These are phyloP conservation scores for Gavialis gangeticus DNA, from an alignment of 2,113 vertebrate species.

Conservation along the genomic window DNA sequence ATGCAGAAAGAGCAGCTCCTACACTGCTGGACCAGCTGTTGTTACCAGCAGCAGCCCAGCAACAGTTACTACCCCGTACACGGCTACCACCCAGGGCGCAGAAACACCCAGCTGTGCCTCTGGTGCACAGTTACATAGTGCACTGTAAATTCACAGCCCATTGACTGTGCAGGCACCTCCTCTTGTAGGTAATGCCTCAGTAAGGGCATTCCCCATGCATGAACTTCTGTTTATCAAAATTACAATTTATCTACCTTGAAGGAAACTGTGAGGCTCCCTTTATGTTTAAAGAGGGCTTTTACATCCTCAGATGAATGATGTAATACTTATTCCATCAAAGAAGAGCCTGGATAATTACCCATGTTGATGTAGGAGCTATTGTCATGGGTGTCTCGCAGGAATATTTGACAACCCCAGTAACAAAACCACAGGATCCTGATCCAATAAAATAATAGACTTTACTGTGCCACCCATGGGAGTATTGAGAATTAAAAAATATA, in stretches of 20 bases:
- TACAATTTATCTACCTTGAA: neutral
- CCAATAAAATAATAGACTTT: conserved; percentile 58
- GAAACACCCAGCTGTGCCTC: too few species aligned
- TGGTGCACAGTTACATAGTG: neutral
- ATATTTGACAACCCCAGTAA: conserved; percentile 42
- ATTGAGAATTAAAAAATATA: conserved; percentile 45
- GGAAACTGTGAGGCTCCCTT: neutral
- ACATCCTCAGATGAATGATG: conserved; percentile 23
- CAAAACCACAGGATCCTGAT: conserved; percentile 56
- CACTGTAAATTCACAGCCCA: neutral
- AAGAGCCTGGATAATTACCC: conserved; percentile 34
- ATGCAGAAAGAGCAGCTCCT: too few species aligned
- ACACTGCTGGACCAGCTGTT: too few species aligned
- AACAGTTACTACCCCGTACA: too few species aligned
- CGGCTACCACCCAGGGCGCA: too few species aligned
- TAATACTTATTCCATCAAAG: conserved; percentile 40
- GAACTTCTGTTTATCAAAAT: neutral
- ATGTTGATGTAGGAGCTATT: conserved; percentile 14
- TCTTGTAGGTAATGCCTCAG: too few species aligned
- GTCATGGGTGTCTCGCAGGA: conserved; percentile 32
- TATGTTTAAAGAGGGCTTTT: neutral
- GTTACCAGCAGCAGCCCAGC: too few species aligned
- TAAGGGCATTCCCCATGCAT: neutral
- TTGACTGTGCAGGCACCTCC: too few species aligned
- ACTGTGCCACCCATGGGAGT: conserved; percentile 28